These are phyloP conservation scores for Amblyraja radiata DNA, from an alignment of 2,797 vertebrate genomes.

Conservation along the genomic window DNA sequence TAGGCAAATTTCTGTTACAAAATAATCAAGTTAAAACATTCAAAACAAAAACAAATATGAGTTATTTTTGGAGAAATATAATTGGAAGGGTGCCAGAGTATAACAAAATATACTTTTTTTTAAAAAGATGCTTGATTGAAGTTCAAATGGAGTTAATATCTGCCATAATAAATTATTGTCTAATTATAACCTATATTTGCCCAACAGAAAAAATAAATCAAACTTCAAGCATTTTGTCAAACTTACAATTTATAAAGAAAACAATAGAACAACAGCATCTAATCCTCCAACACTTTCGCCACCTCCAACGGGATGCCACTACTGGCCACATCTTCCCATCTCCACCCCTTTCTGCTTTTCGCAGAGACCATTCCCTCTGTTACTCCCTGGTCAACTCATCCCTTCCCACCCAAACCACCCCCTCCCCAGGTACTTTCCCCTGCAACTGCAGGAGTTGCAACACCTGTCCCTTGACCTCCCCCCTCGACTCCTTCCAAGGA, in stretches of 20 bases:
- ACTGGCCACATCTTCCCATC: too few relatives aligned
- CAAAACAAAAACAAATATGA: background rate
- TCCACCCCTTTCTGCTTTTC: too few relatives aligned
- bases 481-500: too few relatives aligned
- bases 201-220: background rate
- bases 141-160: background rate
- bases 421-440: too few relatives aligned
- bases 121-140: background rate
- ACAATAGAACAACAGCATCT: too few relatives aligned
- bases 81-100: background rate
- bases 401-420: too few relatives aligned
- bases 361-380: too few relatives aligned
- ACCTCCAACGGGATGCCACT: too few relatives aligned
- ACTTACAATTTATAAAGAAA: background rate
- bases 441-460: too few relatives aligned
- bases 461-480: too few relatives aligned
- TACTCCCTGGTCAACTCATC: too few relatives aligned
- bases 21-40: background rate
- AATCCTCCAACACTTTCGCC: too few relatives aligned
- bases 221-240: background rate
- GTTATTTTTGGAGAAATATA: background rate
- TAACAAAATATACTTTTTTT: background rate
- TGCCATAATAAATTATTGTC: background rate
- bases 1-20: slow-evolving; percentile 5
- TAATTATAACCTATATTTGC: background rate